Percentiles rank a stretch among this genome's conserved stretches.
These are phyloP conservation scores for Nasonia longicornis DNA, from an alignment of 1,140 invertebrate genomes.

Conservation along the genomic window DNA sequence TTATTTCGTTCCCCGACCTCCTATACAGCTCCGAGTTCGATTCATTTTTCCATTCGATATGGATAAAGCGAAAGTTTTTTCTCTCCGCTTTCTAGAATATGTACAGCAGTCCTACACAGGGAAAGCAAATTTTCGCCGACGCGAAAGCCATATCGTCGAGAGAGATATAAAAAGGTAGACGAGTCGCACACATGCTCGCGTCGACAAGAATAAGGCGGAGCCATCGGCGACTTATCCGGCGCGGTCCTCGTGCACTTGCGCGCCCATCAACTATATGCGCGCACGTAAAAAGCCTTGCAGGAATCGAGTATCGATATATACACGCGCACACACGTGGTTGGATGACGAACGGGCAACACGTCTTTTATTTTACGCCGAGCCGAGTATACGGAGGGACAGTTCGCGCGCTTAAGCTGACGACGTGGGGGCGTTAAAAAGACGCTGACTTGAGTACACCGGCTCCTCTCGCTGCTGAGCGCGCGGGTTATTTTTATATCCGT, in stretches of 20 bases:
- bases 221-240: not conserved
- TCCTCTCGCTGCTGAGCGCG: not conserved
- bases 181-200: not conserved
- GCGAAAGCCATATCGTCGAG: not conserved
- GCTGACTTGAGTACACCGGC: slow-evolving; percentile 5
- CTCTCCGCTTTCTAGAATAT: no score
- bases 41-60: not conserved
- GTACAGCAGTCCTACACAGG: no score
- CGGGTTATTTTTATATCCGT: not conserved
- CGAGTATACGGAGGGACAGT: not conserved
- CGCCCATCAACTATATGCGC: not conserved
- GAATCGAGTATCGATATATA: not conserved
- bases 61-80: not conserved
- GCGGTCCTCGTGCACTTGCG: not conserved
- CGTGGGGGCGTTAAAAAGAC: slow-evolving; percentile 12
- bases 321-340: not conserved
- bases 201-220: slow-evolving; percentile 33
- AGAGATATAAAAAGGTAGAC: not conserved
- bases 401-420: not conserved
- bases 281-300: not conserved
- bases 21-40: not conserved
- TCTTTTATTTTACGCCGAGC: slow-evolving; percentile 26
- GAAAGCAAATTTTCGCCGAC: slow-evolving; percentile 1
- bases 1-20: not conserved
- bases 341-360: slow-evolving; percentile 25